Evolutionary conservation across 2,888 invertebrate genomes (phyloP), one percentile per base, ranked within the genome.

Genomic region (Branchipolynoe longqiensis): DNA sequence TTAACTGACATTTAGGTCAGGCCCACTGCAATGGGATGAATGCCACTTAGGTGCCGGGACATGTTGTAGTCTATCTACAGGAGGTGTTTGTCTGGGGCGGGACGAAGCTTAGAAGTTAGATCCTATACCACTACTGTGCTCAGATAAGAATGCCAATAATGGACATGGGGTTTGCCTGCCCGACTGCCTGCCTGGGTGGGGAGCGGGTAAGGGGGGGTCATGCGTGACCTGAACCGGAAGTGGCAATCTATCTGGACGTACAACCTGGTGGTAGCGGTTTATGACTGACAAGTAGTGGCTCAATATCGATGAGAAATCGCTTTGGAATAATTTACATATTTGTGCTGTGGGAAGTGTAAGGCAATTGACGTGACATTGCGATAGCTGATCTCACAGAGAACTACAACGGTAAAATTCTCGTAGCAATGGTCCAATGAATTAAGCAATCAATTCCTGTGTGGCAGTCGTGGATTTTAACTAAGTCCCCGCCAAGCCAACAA

Each of bases 101-200:
- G 78, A 78, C 78, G 78, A 48, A 48, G 78, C 1, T 78, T 78
- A 78, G 78, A 69, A 41, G 48, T 12, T 41, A 31, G 33, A n/a
- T 78, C 78, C 48, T 14, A 25, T 4, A 33, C 8, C 12, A 31
- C 31, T 3, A n/a, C n/a, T n/a, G n/a, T n/a, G n/a, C n/a, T 25
- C 78, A 78, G 78, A 78, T 78, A 78, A 78, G 78, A 78, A 78
- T 78, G 78, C 48, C 78, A 78, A 78, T 78, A 48, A 48, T 31
- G 48, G 41, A 78, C 78, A 54, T 33, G 41, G 48, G n/a, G 62
- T 12, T 6, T n/a, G 62, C 62, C 25, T n/a, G n/a, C n/a, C n/a
- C 73, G 6, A 38, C 41, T 22, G 25, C 62, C 62, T 31, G 62
- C 12, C 48, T n/a, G n/a, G n/a, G n/a, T n/a, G n/a, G n/a, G n/a